Evolutionary conservation across 1,140 invertebrate genomes (phyloP).

Genomic region (Drosophila rufa): DNA sequence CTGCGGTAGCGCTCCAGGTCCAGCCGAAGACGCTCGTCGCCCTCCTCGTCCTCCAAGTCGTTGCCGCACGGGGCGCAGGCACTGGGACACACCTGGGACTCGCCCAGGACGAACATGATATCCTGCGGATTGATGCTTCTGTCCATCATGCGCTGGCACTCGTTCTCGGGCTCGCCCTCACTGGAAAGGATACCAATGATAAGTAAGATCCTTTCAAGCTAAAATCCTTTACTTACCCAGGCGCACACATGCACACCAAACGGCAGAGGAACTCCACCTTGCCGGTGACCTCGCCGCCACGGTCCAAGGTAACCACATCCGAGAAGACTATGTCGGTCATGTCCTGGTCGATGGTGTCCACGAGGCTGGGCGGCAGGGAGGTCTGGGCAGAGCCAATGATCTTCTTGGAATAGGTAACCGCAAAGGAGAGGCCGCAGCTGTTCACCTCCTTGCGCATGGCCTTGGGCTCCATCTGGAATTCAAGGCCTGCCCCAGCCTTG

Average conservation of each 20-base stretch:
- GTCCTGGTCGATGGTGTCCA: conserved; percentile 12
- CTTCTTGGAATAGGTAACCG: conserved; percentile 13
- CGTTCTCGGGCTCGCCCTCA: not conserved
- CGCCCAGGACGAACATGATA: conserved; percentile 60
- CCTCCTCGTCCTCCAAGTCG: conserved; percentile 14
- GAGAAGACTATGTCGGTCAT: conserved; percentile 52
- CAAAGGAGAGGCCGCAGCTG: conserved; percentile 37
- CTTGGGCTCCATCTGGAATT: conserved; percentile 15
- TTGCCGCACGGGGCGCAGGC: conserved; percentile 38
- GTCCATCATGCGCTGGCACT: conserved; percentile 24
- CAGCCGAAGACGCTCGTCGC: conserved; percentile 37
- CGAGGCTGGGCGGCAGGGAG: conserved; percentile 33
- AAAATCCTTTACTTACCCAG: conserved; percentile 21
- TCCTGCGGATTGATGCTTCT: conserved; percentile 61
- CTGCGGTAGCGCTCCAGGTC: conserved; percentile 52
- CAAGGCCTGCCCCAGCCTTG: not conserved
- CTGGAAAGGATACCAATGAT: not conserved
- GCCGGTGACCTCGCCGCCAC: conserved; percentile 16
- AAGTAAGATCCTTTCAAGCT: not conserved
- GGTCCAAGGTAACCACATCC: conserved; percentile 9
- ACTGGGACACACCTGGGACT: conserved; percentile 42
- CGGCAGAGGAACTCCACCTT: conserved; percentile 47
- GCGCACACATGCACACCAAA: conserved; percentile 36
- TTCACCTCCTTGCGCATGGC: conserved; percentile 20
- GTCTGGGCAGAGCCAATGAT: conserved; percentile 23